These are phyloP conservation scores for Cantharis lateralis DNA, from an alignment of 2,888 invertebrate species.

Conservation along the genomic window DNA sequence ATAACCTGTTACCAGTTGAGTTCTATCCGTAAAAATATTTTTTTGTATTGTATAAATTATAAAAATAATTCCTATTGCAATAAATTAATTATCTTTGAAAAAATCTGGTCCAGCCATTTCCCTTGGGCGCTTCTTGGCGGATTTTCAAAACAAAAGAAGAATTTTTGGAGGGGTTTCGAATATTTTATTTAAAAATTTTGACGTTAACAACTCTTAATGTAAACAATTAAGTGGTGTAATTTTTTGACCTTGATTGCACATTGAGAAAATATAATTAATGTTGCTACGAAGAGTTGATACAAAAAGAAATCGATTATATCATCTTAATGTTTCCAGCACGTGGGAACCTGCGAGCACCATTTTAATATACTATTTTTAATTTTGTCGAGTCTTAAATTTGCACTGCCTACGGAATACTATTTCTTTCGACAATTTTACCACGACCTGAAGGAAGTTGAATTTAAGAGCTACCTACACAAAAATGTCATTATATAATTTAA, in stretches of 20 bases:
- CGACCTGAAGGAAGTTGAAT: conserved; percentile 11
- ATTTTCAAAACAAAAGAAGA: too few species aligned
- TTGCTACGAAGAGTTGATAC: background rate
- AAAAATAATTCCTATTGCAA: too few species aligned
- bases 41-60: too few species aligned
- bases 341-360: background rate
- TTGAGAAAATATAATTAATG: background rate
- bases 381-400: background rate
- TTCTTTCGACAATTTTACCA: background rate
- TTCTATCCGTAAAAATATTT: too few species aligned
- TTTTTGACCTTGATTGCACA: background rate
- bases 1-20: too few species aligned
- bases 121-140: too few species aligned
- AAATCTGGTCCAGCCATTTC: too few species aligned
- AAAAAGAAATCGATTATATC: background rate
- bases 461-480: conserved; percentile 10
- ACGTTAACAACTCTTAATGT: background rate
- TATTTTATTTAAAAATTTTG: too few species aligned
- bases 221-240: background rate
- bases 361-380: background rate
- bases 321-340: background rate
- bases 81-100: too few species aligned
- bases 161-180: too few species aligned
- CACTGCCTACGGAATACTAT: background rate
- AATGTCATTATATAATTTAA: background rate